Base-by-base conservation (phyloP, 2,888 invertebrate genomes). In the Lacanobia wlatinum region DNA sequence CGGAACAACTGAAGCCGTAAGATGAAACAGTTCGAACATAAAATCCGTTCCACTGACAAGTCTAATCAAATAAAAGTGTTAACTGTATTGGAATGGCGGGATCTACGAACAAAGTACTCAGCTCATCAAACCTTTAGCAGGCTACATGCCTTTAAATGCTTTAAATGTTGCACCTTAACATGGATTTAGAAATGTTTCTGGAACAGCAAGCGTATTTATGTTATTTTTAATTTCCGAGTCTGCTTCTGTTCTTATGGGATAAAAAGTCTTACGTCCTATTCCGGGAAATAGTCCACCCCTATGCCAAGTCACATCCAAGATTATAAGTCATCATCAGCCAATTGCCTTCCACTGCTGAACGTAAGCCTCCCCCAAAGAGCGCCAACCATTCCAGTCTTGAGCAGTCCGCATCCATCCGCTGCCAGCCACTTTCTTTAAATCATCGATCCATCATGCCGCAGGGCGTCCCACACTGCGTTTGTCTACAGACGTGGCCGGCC, bases 1-100 rank as follows among this genome's bases (percentile, higher is more conserved):
- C 14, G 7, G 2, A 70, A 70, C 34, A 28, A 50, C 7, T 28
- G n/a, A 74, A 76, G 21, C 23, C 9, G 50, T 77, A 64, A 56
- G 62, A 70, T 62, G 16, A 55, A 64, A 18, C 53, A 34, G 53
- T 18, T 62, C 2, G 9, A 48, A 73, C 60, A 68, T 78, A 56
- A 74, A 75, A 67, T 48, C 67, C 38, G 56, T 68, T 64, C 64
- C 53, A 70, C 58, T 60, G 76, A 68, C 58, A 60, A 55, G 46
- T 50, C 66, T 60, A 69, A 80, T 80, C 62, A 80, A 80, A 80
- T 80, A 63, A 72, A 80, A 67, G 48, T 48, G 62, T 76, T 70
- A 76, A 63, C 72, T 70, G 34, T 70, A 81, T 80, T 81, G 77
- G 59, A 80, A 53, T 50, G 66, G 14, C 28, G 46, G 64, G 58